Conservation (phyloP, 2,113 vertebrate species). For the Glareola pratincola region DNA sequence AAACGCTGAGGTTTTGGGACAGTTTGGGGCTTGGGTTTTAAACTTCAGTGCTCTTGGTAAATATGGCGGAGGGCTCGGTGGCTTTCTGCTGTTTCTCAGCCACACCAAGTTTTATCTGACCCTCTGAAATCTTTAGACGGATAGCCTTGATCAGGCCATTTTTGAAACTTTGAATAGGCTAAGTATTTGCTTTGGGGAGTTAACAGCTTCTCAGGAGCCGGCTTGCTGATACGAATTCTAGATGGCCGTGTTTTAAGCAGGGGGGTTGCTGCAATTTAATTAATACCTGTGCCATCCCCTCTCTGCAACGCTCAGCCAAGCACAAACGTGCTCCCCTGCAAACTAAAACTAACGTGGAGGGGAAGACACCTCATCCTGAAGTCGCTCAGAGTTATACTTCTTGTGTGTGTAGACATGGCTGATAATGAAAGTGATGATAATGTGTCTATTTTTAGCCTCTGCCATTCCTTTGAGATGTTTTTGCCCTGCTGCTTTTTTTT, state of each 20-base stretch:
- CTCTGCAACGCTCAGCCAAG: rapidly evolving
- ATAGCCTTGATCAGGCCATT: not conserved
- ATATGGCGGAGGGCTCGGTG: not conserved
- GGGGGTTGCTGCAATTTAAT: not conserved
- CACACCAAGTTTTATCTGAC: not conserved
- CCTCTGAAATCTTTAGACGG: not conserved
- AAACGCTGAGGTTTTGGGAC: rapidly evolving
- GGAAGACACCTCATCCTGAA: not conserved
- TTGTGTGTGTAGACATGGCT: not conserved
- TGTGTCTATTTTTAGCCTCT: not conserved
- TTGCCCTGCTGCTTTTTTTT: not conserved
- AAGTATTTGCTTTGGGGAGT: not conserved
- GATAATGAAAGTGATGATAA: not conserved
- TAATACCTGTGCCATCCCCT: not conserved
- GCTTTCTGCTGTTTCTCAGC: not conserved
- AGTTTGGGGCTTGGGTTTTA: not conserved
- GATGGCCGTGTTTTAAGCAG: not conserved
- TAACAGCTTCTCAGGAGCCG: not conserved
- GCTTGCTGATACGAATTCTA: not conserved
- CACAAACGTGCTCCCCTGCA: rapidly evolving
- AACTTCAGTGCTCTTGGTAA: not conserved
- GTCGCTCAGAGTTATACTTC: not conserved
- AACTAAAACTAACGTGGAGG: not conserved
- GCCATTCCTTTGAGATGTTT: not conserved
- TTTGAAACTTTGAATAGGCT: not conserved